A percentile compares a stretch with the other conserved stretches of the same genome.
Conservation (phyloP, 1,140 invertebrate species). For the Paraescarpia echinospica region DNA sequence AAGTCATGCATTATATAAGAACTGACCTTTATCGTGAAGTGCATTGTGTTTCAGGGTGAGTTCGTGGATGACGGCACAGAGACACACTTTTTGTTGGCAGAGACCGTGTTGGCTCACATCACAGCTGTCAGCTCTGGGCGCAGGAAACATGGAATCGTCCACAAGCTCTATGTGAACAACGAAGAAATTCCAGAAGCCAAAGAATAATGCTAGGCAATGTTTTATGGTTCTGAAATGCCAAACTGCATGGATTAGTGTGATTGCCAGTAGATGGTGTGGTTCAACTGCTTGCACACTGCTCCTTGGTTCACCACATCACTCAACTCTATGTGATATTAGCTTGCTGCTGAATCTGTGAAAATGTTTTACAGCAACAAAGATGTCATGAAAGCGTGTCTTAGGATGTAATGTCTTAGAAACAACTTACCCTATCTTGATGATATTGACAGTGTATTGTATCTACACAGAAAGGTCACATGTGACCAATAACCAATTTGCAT, state of each 20-base stretch:
- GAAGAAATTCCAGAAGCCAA: constrained; percentile 41
- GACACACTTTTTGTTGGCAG: constrained; percentile 71
- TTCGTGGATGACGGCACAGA: constrained; percentile 82
- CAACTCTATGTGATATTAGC: neutral
- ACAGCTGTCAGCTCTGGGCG: constrained; percentile 63
- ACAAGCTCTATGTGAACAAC: constrained; percentile 56
- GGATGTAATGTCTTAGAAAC: no score
- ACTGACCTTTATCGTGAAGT: no score
- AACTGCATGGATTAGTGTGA: neutral
- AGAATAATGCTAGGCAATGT: constrained; percentile 8
- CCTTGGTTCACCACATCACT: neutral
- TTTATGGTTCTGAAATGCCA: constrained; percentile 1
- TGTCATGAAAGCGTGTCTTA: no score
- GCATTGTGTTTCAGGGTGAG: constrained; percentile 64
- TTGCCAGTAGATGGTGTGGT: neutral
- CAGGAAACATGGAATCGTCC: constrained; percentile 52
- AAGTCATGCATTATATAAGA: no score
- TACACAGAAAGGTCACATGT: no score
- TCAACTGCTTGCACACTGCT: neutral
- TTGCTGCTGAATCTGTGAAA: neutral
- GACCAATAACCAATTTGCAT: no score
- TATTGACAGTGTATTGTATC: no score
- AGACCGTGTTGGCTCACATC: constrained; percentile 59
- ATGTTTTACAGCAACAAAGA: neutral
- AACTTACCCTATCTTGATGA: no score